A percentile compares a stretch with the other conserved stretches of the same genome.
Evolutionary conservation across 2,113 vertebrate species (phyloP).

Genomic region (cat (Felis catus)): F.catus_Fca126_mat1.0 CM031428.1:4828001-4828500

Average conservation of each 20-base stretch:
- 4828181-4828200: background rate
- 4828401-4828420: too few relatives aligned
- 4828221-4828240: background rate
- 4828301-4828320: too few relatives aligned
- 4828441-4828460: too few relatives aligned
- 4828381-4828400: too few relatives aligned
- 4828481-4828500: too few relatives aligned
- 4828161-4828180: background rate
- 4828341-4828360: too few relatives aligned
- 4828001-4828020: background rate
- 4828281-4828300: too few relatives aligned
- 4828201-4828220: background rate
- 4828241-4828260: background rate
- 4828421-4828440: too few relatives aligned
- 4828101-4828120: background rate
- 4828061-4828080: fast-evolving
- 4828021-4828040: background rate
- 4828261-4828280: too few relatives aligned
- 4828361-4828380: too few relatives aligned
- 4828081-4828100: background rate
- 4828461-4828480: background rate
- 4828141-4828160: background rate
- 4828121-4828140: background rate
- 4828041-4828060: background rate
- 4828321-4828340: too few relatives aligned